Base-by-base conservation (phyloP, 2,797 vertebrate genomes). In the Oryzias dopingdopingensis region DNA sequence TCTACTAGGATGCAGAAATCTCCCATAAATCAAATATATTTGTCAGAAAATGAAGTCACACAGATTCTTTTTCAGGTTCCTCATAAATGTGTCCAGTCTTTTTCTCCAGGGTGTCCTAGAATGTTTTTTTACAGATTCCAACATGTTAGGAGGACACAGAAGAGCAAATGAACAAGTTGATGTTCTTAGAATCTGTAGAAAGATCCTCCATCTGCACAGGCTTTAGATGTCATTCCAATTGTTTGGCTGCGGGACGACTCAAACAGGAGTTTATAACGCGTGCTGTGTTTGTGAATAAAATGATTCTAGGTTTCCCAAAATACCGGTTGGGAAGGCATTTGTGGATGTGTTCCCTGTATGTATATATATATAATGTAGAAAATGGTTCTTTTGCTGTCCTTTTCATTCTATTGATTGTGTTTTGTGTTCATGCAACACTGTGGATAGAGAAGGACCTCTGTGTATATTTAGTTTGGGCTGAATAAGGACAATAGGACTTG, bases 41-140 rank as follows among this genome's bases (percentile, higher is more conserved):
- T 0, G 5, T 1, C 8, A 22, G 3, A 29, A n/a, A 37, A 50
- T 5, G 3, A 16, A 29, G n/a, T 46, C 16, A 7, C 5, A 24
- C 5, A 7, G 14, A 44, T 20, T 3, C 5, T 13, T 5, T 16
- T 49, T 22, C 15, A 47, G 15, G n/a, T 45, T 52, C 18, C 8
- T 15, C 14, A 6, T 41, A 5, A 1, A 32, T 1, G 16, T 43
- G 41, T 52, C n/a, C 16, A 22, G 46, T 56, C 59, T 49, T 51
- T 64, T 40, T 46, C 20, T 23, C 12, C 8, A 44, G 48, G 29
- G 43, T 14, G 32, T 32, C 14, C 10, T 15, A 1, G 23, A n/a
- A 15, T 59, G 42, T 57, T 47, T 57, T 47, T 45, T 42, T 4
- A 43, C 13, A 66, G 14, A 52, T 37, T 52, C 60, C 26, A 15